Evolutionary conservation across 2,113 vertebrate genomes (phyloP), one percentile per base, ranked within the genome.

Genomic region (Sitta europaea): DNA sequence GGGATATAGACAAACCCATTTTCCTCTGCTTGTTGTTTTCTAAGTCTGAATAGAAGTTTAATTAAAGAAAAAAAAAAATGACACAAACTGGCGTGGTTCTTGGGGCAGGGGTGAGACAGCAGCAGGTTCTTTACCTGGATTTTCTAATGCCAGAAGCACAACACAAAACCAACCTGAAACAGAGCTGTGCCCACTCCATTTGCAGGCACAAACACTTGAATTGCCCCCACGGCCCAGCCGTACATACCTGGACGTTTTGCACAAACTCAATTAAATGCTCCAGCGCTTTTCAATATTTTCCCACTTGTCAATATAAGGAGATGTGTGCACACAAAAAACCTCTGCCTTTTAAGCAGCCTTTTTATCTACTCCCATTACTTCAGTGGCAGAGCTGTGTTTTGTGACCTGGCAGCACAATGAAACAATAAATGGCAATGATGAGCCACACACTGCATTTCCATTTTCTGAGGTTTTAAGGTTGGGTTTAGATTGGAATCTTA

Each of bases 221-320:
- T 16, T 74, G 63, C 82, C 67, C 29, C 29, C 75, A 10, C 7
- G 2, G 88, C 76, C 73, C 88, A 55, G 51, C 72, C n/a, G 20
- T 1, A 67, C 40, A 6, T 6, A 93, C 55, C 65, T 7, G 8
- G 72, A 40, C 79, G 28, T 86, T 96, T 83, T 51, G 87, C 71
- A 94, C 88, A 92, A 96, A 96, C 88, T 93, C 95, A 96, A 93
- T 88, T 96, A 96, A 96, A 93, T 29, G 88, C 82, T 94, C 72
- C 86, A 86, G 48, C 7, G 90, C 94, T 88, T 92, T 78, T 88
- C 90, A 86, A n/a, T 90, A 93, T 90, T 95, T 90, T 76, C 72
- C 67, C 65, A 28, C 86, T 92, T 72, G 86, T 94, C 96, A 71
- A 36, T 78, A 22, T 78, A 84, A 93, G 24, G 20, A 92, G 86